Conservation (phyloP, 1,140 invertebrate genomes). For the Calephelis virginiensis region DNA sequence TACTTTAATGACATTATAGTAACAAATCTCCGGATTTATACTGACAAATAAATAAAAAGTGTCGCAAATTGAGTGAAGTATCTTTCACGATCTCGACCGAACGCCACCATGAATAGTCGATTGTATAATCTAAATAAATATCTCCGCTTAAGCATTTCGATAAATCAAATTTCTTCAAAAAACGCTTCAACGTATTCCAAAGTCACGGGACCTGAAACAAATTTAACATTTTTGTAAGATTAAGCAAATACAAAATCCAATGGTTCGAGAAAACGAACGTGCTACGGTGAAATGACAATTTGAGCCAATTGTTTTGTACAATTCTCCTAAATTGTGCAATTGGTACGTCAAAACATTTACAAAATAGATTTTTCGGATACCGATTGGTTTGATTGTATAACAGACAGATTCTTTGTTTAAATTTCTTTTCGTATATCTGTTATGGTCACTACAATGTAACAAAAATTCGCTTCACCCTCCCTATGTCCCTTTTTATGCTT, state of each 20-base stretch:
- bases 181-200: slow-evolving; percentile 11
- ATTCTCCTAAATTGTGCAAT: slow-evolving; percentile 53
- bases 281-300: slow-evolving; percentile 44
- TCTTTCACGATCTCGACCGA: slow-evolving; percentile 32
- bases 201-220: slow-evolving; percentile 27
- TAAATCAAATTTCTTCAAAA: slow-evolving; percentile 34
- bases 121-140: slow-evolving; percentile 32
- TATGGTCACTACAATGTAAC: no score
- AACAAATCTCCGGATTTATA: background rate
- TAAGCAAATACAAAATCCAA: slow-evolving; percentile 43
- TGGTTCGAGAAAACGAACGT: slow-evolving; percentile 37
- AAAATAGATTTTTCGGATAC: slow-evolving; percentile 11
- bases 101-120: slow-evolving; percentile 40
- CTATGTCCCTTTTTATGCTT: no score
- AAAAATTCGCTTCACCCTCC: no score
- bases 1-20: no score
- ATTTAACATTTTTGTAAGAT: slow-evolving; percentile 43
- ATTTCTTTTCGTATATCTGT: no score
- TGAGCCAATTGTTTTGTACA: slow-evolving; percentile 54
- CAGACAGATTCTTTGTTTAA: no score
- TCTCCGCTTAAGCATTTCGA: slow-evolving; percentile 28
- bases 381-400: no score
- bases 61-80: slow-evolving; percentile 35
- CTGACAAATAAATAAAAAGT: slow-evolving; percentile 47
- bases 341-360: slow-evolving; percentile 56